A percentile compares a stretch with the other conserved stretches of the same genome.
Evolutionary conservation across 2,797 vertebrate species (phyloP).

Genomic region (Crenuchus spilurus): DNA sequence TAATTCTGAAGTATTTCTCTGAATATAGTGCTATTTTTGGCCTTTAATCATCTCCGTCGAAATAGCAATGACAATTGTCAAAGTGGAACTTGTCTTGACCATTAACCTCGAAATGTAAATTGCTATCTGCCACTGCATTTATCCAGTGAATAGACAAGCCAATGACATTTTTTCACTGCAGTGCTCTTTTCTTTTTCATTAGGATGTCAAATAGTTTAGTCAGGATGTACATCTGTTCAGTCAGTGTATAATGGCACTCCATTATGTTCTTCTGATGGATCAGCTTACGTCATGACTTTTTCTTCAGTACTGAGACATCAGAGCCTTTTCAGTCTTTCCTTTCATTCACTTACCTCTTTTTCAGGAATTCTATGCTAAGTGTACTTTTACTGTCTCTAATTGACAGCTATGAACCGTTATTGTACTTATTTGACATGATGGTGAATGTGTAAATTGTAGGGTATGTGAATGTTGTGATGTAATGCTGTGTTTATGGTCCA

Average conservation of each 20-base stretch:
- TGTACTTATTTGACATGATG: neutral
- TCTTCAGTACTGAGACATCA: neutral
- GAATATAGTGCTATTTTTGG: neutral
- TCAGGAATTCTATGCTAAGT: neutral
- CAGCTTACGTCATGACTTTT: neutral
- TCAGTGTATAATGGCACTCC: neutral
- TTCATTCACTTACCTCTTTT: neutral
- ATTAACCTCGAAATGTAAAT: neutral
- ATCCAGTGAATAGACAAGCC: neutral
- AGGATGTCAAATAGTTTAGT: conserved; percentile 67
- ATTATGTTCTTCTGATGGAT: neutral
- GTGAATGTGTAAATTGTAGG: conserved; percentile 20
- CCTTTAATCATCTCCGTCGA: neutral
- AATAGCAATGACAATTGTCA: neutral
- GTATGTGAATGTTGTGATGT: neutral
- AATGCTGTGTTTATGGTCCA: neutral
- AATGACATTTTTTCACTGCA: neutral
- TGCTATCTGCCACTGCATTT: neutral
- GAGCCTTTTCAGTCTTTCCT: no score
- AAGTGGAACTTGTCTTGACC: neutral
- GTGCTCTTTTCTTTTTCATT: conserved; percentile 47
- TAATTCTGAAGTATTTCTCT: neutral
- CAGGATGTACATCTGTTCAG: conserved; percentile 26
- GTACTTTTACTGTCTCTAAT: conserved; percentile 25
- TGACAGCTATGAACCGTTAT: conserved; percentile 33